A percentile compares a stretch with the other conserved stretches of the same genome.
Evolutionary conservation across 2,888 invertebrate genomes (phyloP).

Genomic region (Hedychridium roseum): DNA sequence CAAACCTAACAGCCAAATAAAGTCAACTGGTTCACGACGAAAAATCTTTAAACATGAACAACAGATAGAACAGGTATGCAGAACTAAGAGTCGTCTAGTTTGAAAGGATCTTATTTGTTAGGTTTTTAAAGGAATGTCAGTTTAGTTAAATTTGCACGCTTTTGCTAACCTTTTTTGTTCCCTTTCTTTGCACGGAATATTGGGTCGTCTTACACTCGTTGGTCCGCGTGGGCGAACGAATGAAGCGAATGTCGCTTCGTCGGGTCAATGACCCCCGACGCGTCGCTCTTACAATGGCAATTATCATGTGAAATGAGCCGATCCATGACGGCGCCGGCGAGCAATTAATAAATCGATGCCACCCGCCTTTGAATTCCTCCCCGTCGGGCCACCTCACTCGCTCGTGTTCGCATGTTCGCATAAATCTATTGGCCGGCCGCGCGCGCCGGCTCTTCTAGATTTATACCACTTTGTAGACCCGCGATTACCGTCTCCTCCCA

Average conservation of each 20-base stretch:
- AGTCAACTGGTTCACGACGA: too few species aligned
- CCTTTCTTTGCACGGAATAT: too few species aligned
- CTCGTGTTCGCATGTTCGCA: too few species aligned
- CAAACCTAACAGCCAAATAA: too few species aligned
- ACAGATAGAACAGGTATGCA: neutral
- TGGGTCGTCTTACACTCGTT: too few species aligned
- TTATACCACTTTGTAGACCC: conserved; percentile 21
- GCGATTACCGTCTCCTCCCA: too few species aligned
- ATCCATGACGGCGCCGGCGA: conserved; percentile 21
- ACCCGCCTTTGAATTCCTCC: neutral
- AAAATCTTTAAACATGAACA: neutral
- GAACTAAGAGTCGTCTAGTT: neutral
- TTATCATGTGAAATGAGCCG: conserved; percentile 3
- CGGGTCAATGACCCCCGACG: too few species aligned
- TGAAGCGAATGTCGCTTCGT: neutral
- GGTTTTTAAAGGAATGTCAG: too few species aligned
- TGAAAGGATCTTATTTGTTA: too few species aligned
- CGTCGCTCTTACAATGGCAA: conserved; percentile 1
- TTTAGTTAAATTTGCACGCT: neutral
- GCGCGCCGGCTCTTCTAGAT: conserved; percentile 22
- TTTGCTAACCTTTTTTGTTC: neutral
- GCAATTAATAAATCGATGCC: conserved; percentile 36
- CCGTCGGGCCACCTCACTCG: too few species aligned
- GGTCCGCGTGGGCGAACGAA: neutral
- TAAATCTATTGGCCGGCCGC: conserved; percentile 29